Evolutionary conservation across 2,888 invertebrate genomes (phyloP).

Genomic region (Bugulina stolonifera): DNA sequence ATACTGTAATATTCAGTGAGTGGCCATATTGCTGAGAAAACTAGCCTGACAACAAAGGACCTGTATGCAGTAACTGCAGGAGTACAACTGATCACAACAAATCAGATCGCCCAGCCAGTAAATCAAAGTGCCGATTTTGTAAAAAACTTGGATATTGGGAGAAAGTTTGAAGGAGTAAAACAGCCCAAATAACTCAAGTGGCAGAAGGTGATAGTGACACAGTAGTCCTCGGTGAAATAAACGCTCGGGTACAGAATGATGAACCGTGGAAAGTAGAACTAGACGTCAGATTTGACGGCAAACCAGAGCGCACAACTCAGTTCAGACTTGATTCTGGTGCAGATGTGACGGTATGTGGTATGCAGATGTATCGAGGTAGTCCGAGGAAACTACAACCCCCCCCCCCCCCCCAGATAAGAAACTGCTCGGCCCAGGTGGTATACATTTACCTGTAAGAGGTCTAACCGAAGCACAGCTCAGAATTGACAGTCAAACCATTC

Average conservation of each 20-base stretch:
- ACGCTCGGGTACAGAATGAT: background rate
- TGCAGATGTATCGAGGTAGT: background rate
- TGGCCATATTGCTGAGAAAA: too few species aligned
- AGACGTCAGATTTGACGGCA: background rate
- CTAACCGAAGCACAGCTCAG: background rate
- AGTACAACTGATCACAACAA: background rate
- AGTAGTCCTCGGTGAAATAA: background rate
- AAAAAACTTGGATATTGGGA: constrained; percentile 1
- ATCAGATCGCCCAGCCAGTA: background rate
- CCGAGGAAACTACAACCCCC: background rate
- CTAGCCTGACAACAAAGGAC: constrained; percentile 10
- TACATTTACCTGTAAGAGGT: background rate
- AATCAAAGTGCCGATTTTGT: background rate
- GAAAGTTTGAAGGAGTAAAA: too few species aligned
- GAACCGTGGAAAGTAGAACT: background rate
- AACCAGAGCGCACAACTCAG: background rate
- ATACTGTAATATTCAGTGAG: too few species aligned
- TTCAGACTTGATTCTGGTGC: background rate
- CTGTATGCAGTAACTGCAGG: background rate
- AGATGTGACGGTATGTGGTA: constrained; percentile 7
- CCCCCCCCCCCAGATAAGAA: background rate
- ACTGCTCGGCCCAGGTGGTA: constrained; percentile 1
- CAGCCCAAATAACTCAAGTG: too few species aligned
- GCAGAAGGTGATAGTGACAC: background rate
- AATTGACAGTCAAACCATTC: constrained; percentile 7